These are phyloP conservation scores for Bufotes viridis DNA, from an alignment of 2,797 vertebrate species.

Conservation along the genomic window DNA sequence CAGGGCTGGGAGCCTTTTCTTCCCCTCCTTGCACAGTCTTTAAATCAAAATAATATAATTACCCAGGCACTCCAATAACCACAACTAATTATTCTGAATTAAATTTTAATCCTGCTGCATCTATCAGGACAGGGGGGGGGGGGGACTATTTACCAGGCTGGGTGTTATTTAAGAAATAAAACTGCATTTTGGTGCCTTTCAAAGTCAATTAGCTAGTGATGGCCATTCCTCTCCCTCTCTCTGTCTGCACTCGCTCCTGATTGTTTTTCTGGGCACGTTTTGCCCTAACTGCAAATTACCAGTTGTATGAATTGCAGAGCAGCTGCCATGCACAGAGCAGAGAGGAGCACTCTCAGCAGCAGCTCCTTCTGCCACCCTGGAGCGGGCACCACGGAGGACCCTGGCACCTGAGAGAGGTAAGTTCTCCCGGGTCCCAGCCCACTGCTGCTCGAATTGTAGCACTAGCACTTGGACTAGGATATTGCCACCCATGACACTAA, in stretches of 20 bases:
- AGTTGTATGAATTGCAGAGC: constrained; percentile 94
- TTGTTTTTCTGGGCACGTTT: constrained; percentile 93
- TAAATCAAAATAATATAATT: constrained; percentile 64
- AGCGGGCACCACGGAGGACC: constrained; percentile 3
- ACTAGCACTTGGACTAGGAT: no score
- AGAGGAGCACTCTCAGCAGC: constrained; percentile 83
- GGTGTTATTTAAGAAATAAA: constrained; percentile 63
- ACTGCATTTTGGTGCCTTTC: constrained; percentile 63
- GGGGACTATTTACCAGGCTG: constrained; percentile 60
- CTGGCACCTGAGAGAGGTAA: not conserved
- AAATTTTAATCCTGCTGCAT: constrained; percentile 61
- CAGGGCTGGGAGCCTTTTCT: constrained; percentile 42
- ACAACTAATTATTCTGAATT: constrained; percentile 63
- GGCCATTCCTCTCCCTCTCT: constrained; percentile 70
- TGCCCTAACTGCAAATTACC: constrained; percentile 93
- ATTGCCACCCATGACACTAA: no score
- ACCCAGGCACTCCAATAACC: constrained; percentile 58
- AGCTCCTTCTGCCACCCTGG: constrained; percentile 81
- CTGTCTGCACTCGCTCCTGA: constrained; percentile 84
- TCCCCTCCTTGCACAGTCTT: constrained; percentile 49
- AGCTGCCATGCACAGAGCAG: constrained; percentile 83
- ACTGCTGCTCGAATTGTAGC: no score
- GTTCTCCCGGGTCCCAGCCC: no score
- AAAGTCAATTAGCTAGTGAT: constrained; percentile 62
- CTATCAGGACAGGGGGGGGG: constrained; percentile 54